These are phyloP conservation scores for Etheostoma spectabile DNA, from an alignment of 2,113 vertebrate species.

Conservation along the genomic window DNA sequence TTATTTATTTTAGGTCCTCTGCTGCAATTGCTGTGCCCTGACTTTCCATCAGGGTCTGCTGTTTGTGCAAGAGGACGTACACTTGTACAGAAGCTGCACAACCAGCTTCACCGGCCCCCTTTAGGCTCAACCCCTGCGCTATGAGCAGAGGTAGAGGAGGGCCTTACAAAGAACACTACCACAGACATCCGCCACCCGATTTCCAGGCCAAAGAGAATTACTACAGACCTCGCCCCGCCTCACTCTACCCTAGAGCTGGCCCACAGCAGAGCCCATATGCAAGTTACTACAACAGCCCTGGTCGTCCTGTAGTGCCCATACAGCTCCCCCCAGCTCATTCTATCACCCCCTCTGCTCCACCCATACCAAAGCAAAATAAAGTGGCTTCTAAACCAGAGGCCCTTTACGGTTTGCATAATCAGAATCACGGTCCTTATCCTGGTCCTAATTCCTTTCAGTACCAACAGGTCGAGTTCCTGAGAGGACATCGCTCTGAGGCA, in stretches of 20 bases:
- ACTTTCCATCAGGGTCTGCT: constrained; percentile 29
- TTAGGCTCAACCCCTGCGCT: constrained; percentile 83
- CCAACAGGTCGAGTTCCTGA: constrained; percentile 84
- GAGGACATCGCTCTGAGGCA: constrained; percentile 74
- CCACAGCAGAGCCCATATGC: constrained; percentile 40
- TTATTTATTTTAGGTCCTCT: constrained; percentile 71
- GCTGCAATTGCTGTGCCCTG: constrained; percentile 27
- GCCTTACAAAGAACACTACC: constrained; percentile 76
- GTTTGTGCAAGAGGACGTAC: constrained; percentile 32
- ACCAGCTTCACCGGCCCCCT: constrained; percentile 49
- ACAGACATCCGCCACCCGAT: constrained; percentile 58
- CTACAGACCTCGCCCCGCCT: constrained; percentile 39
- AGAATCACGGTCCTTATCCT: not conserved
- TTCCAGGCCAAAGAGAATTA: constrained; percentile 64
- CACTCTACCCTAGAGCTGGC: constrained; percentile 34
- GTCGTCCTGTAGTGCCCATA: constrained; percentile 28
- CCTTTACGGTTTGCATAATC: constrained; percentile 33
- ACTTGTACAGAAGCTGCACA: constrained; percentile 45
- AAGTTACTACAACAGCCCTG: constrained; percentile 48
- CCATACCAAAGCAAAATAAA: constrained; percentile 37
- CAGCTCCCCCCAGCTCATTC: not conserved
- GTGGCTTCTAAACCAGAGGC: not conserved
- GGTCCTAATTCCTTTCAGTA: constrained; percentile 54
- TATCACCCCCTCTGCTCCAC: constrained; percentile 42
- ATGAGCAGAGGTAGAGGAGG: constrained; percentile 89